phyloP scores from a whole-genome alignment of 2,113 vertebrate genomes.

The Sapayoa aenigma region DNA sequence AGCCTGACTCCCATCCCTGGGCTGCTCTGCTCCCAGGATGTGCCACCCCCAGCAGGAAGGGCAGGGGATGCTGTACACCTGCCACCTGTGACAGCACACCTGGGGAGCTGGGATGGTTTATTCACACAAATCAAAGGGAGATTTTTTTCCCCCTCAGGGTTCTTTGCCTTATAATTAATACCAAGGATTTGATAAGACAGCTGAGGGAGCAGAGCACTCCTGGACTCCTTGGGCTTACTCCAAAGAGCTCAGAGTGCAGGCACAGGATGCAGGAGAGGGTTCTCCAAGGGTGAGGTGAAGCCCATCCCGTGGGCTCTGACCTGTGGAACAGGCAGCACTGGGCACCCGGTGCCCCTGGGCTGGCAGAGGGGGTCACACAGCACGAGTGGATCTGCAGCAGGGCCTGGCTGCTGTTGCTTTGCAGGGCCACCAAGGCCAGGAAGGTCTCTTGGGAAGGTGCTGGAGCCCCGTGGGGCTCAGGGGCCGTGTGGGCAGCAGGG shows the following conservation, averaged over 20 bases:
- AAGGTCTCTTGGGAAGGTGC: constrained; percentile 39
- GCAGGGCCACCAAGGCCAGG: constrained; percentile 66
- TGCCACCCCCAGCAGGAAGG: neutral
- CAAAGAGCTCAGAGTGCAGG: neutral
- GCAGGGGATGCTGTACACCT: neutral
- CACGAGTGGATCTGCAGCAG: constrained; percentile 70
- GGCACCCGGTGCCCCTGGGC: constrained; percentile 18
- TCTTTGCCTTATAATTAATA: neutral
- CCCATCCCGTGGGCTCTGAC: neutral
- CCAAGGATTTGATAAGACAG: neutral
- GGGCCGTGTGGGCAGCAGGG: constrained; percentile 1
- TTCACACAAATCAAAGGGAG: neutral
- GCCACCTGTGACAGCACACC: rapidly evolving
- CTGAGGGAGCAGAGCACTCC: neutral
- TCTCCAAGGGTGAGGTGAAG: neutral
- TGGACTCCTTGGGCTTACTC: neutral
- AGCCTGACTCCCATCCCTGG: neutral
- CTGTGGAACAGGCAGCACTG: constrained; percentile 74
- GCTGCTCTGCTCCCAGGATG: neutral
- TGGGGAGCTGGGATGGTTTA: rapidly evolving
- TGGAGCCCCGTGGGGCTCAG: neutral
- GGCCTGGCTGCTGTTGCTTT: constrained; percentile 69
- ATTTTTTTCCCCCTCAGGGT: neutral
- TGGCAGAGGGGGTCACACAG: constrained; percentile 62
- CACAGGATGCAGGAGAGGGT: neutral